These are phyloP conservation scores for Harpagifer antarcticus DNA, from an alignment of 2,797 vertebrate species.

Conservation along the genomic window DNA sequence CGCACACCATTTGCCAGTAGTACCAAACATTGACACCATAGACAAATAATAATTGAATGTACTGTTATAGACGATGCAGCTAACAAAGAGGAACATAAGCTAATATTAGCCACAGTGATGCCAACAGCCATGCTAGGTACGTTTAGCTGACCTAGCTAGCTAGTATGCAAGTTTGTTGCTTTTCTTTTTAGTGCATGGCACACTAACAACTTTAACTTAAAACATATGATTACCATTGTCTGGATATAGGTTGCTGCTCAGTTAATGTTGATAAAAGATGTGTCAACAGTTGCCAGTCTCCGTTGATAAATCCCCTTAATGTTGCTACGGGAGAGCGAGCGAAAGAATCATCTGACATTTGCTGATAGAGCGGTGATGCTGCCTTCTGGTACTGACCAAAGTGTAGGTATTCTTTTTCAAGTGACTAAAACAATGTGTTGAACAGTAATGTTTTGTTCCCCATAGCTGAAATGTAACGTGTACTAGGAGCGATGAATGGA, in stretches of 20 bases:
- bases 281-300: conserved; percentile 9
- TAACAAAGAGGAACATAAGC: background rate
- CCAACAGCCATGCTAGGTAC: background rate
- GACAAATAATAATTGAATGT: too few species aligned
- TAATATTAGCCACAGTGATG: background rate
- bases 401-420: background rate
- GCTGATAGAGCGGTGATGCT: background rate
- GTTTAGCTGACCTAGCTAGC: background rate
- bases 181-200: background rate
- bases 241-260: background rate
- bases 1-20: rapidly evolving
- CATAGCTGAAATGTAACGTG: rapidly evolving
- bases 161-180: background rate
- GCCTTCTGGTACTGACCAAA: conserved; percentile 4
- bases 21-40: background rate
- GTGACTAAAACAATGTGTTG: background rate
- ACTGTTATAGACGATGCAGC: background rate
- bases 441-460: background rate
- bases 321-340: background rate
- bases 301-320: background rate
- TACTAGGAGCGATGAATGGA: rapidly evolving
- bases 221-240: conserved; percentile 62
- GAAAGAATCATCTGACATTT: conserved; percentile 1
- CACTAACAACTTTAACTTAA: background rate
- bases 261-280: background rate